These are phyloP conservation scores for Hymenopus coronatus DNA, from an alignment of 2,888 invertebrate genomes.

Conservation along the genomic window DNA sequence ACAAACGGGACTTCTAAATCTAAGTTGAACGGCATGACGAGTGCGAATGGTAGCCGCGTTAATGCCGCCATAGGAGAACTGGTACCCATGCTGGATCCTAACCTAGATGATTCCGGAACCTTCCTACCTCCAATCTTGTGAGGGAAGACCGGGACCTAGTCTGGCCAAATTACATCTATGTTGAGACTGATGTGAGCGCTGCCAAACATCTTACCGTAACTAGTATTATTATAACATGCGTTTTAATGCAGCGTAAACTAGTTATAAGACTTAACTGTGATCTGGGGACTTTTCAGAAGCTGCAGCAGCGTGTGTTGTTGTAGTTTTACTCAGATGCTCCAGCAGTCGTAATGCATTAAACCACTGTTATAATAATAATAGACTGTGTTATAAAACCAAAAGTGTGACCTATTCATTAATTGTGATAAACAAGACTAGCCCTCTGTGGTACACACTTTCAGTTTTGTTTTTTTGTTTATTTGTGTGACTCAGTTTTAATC, in stretches of 20 bases:
- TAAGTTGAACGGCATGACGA: constrained; percentile 32
- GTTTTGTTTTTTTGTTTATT: not conserved
- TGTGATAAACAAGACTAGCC: constrained; percentile 25
- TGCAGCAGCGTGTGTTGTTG: not conserved
- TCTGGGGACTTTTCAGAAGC: not conserved
- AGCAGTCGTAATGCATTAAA: not conserved
- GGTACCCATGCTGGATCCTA: constrained; percentile 50
- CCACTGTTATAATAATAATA: not conserved
- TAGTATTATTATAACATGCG: not conserved
- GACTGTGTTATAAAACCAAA: constrained; percentile 17
- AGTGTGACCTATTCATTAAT: constrained; percentile 18
- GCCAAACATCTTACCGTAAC: not conserved
- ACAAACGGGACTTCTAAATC: constrained; percentile 15
- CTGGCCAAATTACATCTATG: not conserved
- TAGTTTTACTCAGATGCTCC: not conserved
- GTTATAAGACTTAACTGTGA: not conserved
- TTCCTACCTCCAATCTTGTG: constrained; percentile 63
- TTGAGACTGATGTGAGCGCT: not conserved
- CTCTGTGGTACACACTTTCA: constrained; percentile 4
- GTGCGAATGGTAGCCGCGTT: constrained; percentile 36
- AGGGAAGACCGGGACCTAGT: constrained; percentile 34
- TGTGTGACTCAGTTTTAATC: not conserved
- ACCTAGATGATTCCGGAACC: constrained; percentile 61
- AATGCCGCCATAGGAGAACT: constrained; percentile 38
- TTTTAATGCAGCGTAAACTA: not conserved